Conservation (phyloP, 2,797 vertebrate genomes). For the Anabacerthia variegaticeps region DNA sequence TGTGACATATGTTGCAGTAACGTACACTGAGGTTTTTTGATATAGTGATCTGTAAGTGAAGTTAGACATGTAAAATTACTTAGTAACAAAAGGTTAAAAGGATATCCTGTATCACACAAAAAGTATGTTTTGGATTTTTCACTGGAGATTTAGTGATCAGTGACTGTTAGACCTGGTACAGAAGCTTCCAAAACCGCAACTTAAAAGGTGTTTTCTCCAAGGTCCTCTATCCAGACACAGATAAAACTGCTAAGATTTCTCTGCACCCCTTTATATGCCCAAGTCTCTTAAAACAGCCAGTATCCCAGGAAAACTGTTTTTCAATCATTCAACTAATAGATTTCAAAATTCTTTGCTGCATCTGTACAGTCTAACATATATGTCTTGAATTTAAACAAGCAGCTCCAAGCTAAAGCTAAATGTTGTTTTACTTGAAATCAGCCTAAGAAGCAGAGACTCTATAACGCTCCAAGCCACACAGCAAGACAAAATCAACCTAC, state of each 20-base stretch:
- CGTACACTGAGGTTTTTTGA: not conserved
- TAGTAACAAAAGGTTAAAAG: not conserved
- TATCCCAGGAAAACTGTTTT: not conserved
- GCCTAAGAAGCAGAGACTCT: not conserved
- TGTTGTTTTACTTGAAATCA: not conserved
- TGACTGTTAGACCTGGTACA: not conserved
- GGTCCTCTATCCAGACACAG: not conserved
- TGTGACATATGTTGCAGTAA: not conserved
- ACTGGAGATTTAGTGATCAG: not conserved
- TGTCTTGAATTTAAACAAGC: not conserved
- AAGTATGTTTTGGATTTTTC: not conserved
- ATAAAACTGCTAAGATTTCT: too few species aligned
- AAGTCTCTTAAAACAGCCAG: not conserved
- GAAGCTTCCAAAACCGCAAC: not conserved
- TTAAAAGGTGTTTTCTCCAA: not conserved
- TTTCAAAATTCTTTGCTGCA: not conserved
- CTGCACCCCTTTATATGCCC: too few species aligned
- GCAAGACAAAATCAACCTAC: slow-evolving; percentile 70
- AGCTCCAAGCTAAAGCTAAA: not conserved
- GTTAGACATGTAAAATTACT: not conserved
- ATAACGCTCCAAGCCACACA: not conserved
- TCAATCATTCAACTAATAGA: not conserved
- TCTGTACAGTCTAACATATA: not conserved
- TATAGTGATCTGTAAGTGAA: not conserved
- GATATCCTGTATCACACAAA: not conserved